These are phyloP conservation scores for Hylyphantes graminicola DNA, from an alignment of 1,140 invertebrate genomes.

Conservation along the genomic window DNA sequence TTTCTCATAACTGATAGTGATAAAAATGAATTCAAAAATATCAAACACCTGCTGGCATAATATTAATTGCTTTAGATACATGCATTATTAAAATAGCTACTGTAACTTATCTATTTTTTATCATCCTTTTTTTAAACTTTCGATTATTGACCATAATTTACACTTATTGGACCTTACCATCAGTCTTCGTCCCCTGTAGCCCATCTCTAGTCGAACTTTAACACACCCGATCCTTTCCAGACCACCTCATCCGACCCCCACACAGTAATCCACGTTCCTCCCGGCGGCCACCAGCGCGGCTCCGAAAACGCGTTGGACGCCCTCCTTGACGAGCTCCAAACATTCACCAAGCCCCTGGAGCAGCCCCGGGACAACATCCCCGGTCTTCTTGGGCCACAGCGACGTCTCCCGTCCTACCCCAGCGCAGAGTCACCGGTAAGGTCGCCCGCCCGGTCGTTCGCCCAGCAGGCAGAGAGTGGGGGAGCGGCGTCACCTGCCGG, in stretches of 20 bases:
- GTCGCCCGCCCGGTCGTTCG: slow-evolving; percentile 46
- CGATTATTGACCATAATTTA: no score
- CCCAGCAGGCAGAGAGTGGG: slow-evolving; percentile 26
- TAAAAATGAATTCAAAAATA: no score
- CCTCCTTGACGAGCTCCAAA: slow-evolving; percentile 91
- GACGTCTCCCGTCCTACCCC: slow-evolving; percentile 65
- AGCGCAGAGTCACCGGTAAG: slow-evolving; percentile 65
- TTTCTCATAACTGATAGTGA: no score
- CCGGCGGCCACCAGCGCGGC: slow-evolving; percentile 64
- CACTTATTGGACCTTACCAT: no score
- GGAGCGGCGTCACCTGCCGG: background rate
- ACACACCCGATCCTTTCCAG: slow-evolving; percentile 40
- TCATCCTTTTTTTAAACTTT: no score
- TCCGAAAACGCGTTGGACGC: slow-evolving; percentile 93
- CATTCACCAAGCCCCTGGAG: slow-evolving; percentile 71
- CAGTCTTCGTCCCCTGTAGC: no score
- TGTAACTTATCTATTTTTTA: no score
- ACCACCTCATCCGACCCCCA: slow-evolving; percentile 62
- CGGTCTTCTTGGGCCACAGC: slow-evolving; percentile 62
- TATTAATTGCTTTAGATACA: no score
- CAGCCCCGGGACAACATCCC: slow-evolving; percentile 59
- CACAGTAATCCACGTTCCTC: slow-evolving; percentile 64
- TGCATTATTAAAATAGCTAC: no score
- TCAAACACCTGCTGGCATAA: no score
- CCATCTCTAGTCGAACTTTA: no score